Base-by-base conservation (phyloP, 1,140 invertebrate species). In the Plectus sambesii region DNA sequence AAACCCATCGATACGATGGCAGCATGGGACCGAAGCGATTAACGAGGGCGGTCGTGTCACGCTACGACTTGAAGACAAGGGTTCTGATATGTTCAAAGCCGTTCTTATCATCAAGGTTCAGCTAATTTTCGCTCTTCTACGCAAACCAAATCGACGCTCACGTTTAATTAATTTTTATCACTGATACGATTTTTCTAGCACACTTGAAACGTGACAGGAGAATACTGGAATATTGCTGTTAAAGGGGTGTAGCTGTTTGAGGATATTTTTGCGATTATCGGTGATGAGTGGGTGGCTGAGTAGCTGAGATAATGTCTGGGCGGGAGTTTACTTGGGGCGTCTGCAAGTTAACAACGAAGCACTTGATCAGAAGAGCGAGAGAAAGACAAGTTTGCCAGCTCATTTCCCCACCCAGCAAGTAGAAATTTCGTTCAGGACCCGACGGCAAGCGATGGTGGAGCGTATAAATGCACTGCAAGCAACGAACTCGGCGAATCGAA, bases 401-500 rank as follows among this genome's bases (percentile, higher is more conserved):
- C n/a, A n/a, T n/a, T n/a, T n/a, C n/a, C n/a, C n/a, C n/a, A n/a
- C n/a, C n/a, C n/a, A n/a, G n/a, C n/a, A n/a, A n/a, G n/a, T n/a
- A n/a, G n/a, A n/a, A n/a, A n/a, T n/a, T n/a, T n/a, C n/a, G n/a
- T n/a, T n/a, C 50, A 77, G 75, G 87, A 89, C 74, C 92, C 93
- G 23, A 87, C 84, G 43, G 82, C 82, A 66, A 82, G 84, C 65
- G 93, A 99, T 72, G 90, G 89, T 59, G 93, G 93, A 51, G 87
- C 89, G 72, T 99, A 97, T 75, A 81, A 90, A 67, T 97, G 90
- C 78, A 97, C 94, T 74, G 93, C 92, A 51, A 85, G 89, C 75
- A 99, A 99, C 80, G 81, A 83, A 71, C 84, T 83, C 71, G 93
- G 93, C 72, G 92, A 98, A 78, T 93, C 87, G 74, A 98, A 97